Percentiles rank a stretch among this genome's conserved stretches.
Evolutionary conservation across 2,113 vertebrate genomes (phyloP).

Genomic region (Tychaedon coryphoeus): DNA sequence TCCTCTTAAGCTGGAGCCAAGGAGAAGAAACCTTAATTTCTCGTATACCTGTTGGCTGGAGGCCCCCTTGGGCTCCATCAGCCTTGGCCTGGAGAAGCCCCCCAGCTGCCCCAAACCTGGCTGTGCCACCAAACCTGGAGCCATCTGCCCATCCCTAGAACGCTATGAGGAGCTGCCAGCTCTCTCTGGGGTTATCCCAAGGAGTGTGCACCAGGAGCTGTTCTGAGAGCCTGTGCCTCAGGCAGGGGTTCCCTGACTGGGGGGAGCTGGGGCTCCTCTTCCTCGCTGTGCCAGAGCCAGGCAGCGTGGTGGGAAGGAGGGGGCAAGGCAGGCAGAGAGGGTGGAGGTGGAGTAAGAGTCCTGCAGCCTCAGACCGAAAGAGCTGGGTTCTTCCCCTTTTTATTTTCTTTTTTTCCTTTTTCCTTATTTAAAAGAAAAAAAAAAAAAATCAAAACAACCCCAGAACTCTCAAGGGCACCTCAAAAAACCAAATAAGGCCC

Average conservation of each 20-base stretch:
- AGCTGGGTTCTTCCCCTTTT: constrained; percentile 79
- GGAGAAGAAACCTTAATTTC: neutral
- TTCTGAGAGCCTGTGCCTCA: neutral
- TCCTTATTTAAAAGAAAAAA: neutral
- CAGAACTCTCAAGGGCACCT: constrained; percentile 44
- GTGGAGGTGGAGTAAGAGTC: constrained; percentile 56
- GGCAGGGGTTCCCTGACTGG: neutral
- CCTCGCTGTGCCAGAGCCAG: neutral
- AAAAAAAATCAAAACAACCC: neutral
- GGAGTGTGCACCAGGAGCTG: neutral
- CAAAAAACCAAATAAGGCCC: neutral
- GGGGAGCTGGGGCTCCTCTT: neutral
- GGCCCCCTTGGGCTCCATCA: neutral
- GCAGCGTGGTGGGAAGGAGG: neutral
- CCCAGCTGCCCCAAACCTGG: neutral
- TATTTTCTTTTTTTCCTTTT: neutral
- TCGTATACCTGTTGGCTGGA: neutral
- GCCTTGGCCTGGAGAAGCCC: neutral
- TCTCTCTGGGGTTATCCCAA: neutral
- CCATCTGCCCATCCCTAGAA: neutral
- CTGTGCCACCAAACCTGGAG: neutral
- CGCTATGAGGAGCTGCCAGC: neutral
- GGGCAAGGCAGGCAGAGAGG: constrained; percentile 11
- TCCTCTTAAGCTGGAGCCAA: neutral
- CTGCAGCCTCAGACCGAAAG: constrained; percentile 76